These are phyloP conservation scores for Anarsia innoxiella DNA, from an alignment of 2,888 invertebrate species.

Conservation along the genomic window DNA sequence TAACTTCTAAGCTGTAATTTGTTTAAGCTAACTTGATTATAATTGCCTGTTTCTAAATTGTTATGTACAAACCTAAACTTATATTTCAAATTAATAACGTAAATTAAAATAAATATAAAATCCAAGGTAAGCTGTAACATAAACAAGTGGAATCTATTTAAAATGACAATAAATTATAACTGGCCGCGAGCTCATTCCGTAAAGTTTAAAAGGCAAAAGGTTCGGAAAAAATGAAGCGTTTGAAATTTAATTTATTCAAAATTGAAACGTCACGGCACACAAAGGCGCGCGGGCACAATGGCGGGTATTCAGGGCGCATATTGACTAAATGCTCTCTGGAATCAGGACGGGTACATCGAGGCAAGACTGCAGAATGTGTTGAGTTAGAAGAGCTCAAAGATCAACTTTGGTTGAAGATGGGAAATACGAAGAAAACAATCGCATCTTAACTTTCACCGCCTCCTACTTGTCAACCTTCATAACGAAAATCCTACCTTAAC, in stretches of 20 bases:
- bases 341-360: no score
- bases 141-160: slow-evolving; percentile 52
- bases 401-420: not conserved
- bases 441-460: no score
- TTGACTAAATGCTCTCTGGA: no score
- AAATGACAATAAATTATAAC: slow-evolving; percentile 66
- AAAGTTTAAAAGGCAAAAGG: slow-evolving; percentile 43
- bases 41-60: slow-evolving; percentile 2
- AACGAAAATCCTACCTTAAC: no score
- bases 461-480: no score
- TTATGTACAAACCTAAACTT: not conserved
- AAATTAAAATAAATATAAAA: slow-evolving; percentile 25
- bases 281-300: slow-evolving; percentile 65
- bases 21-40: slow-evolving; percentile 9
- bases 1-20: slow-evolving; percentile 3
- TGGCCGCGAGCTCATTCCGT: slow-evolving; percentile 60
- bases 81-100: not conserved
- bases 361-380: no score
- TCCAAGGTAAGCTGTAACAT: slow-evolving; percentile 32
- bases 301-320: slow-evolving; percentile 38
- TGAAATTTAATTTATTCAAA: slow-evolving; percentile 76
- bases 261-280: slow-evolving; percentile 73
- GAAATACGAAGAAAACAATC: no score
- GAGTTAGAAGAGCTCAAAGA: not conserved
- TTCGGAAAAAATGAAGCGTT: slow-evolving; percentile 69